These are phyloP conservation scores for Menidia beryllina DNA, from an alignment of 2,113 vertebrate species.

Conservation along the genomic window DNA sequence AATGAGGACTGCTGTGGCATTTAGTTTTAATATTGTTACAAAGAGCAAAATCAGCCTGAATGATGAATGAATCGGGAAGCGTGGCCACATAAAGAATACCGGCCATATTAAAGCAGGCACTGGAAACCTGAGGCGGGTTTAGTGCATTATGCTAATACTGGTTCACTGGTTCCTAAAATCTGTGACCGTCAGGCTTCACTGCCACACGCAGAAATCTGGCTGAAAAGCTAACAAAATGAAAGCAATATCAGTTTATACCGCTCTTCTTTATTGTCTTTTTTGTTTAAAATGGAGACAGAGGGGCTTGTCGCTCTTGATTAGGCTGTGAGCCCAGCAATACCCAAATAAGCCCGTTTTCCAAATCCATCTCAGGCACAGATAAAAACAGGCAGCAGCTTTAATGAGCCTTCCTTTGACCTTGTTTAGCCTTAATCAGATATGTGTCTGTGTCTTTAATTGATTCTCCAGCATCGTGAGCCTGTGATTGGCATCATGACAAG, in stretches of 20 bases:
- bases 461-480: slow-evolving; percentile 25
- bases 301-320: slow-evolving; percentile 47
- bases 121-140: too few species aligned
- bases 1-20: background rate
- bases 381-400: slow-evolving; percentile 47
- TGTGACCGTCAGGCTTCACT: too few species aligned
- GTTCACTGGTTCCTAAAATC: too few species aligned
- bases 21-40: background rate
- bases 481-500: slow-evolving; percentile 30
- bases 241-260: too few species aligned
- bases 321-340: slow-evolving; percentile 19
- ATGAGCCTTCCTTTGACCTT: slow-evolving; percentile 51
- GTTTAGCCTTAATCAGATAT: slow-evolving; percentile 60
- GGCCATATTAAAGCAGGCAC: background rate
- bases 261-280: background rate
- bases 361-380: slow-evolving; percentile 9
- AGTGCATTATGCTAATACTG: background rate
- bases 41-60: background rate
- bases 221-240: too few species aligned
- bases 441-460: slow-evolving; percentile 59
- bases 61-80: too few species aligned
- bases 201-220: too few species aligned
- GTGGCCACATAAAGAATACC: background rate
- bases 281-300: slow-evolving; percentile 7
- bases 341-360: slow-evolving; percentile 37